Evolutionary conservation across 2,888 invertebrate species (phyloP).

Genomic region (Melanostoma mellinum): DNA sequence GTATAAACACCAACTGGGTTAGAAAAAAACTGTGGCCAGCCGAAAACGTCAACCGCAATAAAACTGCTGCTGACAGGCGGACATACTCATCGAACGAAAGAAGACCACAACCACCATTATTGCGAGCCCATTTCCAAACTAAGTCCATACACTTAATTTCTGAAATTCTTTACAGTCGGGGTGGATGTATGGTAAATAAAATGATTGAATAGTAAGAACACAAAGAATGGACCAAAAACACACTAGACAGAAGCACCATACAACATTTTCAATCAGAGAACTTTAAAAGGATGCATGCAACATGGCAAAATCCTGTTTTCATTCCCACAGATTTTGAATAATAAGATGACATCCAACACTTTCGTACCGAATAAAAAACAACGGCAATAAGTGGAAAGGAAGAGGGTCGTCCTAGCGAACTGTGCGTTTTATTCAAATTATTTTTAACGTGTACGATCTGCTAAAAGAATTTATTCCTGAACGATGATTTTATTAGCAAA

Average conservation of each 20-base stretch:
- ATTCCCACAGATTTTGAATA: slow-evolving; percentile 82
- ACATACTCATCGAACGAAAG: no score
- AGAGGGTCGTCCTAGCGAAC: slow-evolving; percentile 60
- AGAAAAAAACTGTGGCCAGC: no score
- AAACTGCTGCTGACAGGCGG: no score
- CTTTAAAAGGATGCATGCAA: slow-evolving; percentile 52
- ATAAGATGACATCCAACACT: slow-evolving; percentile 83
- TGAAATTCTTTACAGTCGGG: neutral
- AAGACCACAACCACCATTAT: no score
- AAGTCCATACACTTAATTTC: no score
- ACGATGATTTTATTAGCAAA: slow-evolving; percentile 55
- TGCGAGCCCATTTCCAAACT: no score
- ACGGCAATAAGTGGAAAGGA: slow-evolving; percentile 64
- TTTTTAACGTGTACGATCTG: slow-evolving; percentile 40
- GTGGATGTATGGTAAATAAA: slow-evolving; percentile 53
- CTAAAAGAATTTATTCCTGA: slow-evolving; percentile 35
- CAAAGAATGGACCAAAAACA: slow-evolving; percentile 35
- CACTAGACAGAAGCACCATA: slow-evolving; percentile 40
- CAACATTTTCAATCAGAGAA: slow-evolving; percentile 44
- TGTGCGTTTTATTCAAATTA: slow-evolving; percentile 63
- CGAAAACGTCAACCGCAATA: no score
- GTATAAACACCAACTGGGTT: no score
- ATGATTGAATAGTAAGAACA: slow-evolving; percentile 32
- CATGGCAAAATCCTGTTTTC: slow-evolving; percentile 80
- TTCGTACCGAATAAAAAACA: slow-evolving; percentile 69